Base-by-base conservation (phyloP, 2,797 vertebrate genomes). In the Enteromius afrohamiltoni region DNA sequence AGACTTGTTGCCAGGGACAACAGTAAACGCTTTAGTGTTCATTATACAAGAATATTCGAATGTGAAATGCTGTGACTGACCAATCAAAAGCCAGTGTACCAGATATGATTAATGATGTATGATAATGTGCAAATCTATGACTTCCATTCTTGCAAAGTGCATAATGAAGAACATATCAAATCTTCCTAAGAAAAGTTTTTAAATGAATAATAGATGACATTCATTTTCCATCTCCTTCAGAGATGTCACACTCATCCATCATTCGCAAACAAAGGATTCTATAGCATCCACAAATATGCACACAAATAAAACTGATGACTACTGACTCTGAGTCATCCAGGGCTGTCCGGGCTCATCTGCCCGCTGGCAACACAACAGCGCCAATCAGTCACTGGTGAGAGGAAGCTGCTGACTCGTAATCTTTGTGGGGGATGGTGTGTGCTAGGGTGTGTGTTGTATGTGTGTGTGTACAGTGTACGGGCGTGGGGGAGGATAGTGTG, bases 321-420 rank as follows among this genome's bases (percentile, higher is more conserved):
- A 78, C 40, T 10, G 37, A 62, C 37, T 83, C 82, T 78, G 82
- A 83, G 82, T 83, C 82, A 83, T 83, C 67, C 29, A 16, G 53
- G 75, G 76, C 82, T 78, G 82, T 78, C 82, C 71, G 75, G 40
- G n/a, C 65, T 81, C 71, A 82, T 71, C 37, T 80, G 53, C 51
- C 83, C 74, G 81, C 85, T 86, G 86, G 88, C 85, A 85, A 85
- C 85, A 83, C 40, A 86, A 55, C 78, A 87, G 88, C 85, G 86
- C 79, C 83, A 87, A 93, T 92, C 90, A 86, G 87, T 93, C 90
- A 92, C 88, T 92, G 89, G 91, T 89, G 88, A 83, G 86, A 89
- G 87, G 90, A 93, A 92, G 92, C 91, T 93, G 92, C 93, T 93
- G 92, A 93, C 92, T 93, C 90, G 83, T 89, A 91, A 92, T 91